These are phyloP conservation scores for Litocranius walleri DNA, from an alignment of 2,113 vertebrate genomes.

Conservation along the genomic window DNA sequence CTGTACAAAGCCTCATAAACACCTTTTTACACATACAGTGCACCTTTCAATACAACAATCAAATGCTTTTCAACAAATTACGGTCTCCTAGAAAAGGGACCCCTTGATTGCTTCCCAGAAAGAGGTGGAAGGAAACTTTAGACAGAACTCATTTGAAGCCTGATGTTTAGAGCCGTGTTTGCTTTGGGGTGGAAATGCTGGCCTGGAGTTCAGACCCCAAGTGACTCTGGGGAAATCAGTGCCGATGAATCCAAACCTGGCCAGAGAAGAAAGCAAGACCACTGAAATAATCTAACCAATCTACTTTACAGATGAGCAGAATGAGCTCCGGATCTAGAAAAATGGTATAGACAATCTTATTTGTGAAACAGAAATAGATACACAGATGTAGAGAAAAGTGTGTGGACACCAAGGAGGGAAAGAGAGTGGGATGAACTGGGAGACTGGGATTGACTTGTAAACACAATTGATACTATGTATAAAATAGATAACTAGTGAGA, in stretches of 20 bases:
- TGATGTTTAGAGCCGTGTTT: constrained; percentile 28
- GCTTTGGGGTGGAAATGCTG: constrained; percentile 20
- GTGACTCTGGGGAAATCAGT: constrained; percentile 52
- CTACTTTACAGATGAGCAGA: neutral
- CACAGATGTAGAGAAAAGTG: neutral
- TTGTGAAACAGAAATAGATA: neutral
- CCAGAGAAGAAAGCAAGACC: neutral
- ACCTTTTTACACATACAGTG: constrained; percentile 82
- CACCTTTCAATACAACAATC: constrained; percentile 82
- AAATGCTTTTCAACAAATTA: constrained; percentile 84
- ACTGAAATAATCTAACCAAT: neutral
- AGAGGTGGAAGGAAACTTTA: constrained; percentile 75
- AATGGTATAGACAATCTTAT: neutral
- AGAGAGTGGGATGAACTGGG: neutral
- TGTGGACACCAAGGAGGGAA: neutral
- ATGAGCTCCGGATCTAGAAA: neutral
- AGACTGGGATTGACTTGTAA: neutral
- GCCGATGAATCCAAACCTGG: constrained; percentile 31
- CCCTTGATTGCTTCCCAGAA: constrained; percentile 81
- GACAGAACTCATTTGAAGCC: constrained; percentile 59
- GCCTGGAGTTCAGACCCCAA: neutral
- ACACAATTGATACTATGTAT: neutral
- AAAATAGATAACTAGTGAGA: neutral
- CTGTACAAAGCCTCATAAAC: constrained; percentile 85
- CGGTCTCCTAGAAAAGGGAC: constrained; percentile 76